Evolutionary conservation across 2,113 vertebrate genomes (phyloP).

Genomic region (Fukomys damarensis): DNA sequence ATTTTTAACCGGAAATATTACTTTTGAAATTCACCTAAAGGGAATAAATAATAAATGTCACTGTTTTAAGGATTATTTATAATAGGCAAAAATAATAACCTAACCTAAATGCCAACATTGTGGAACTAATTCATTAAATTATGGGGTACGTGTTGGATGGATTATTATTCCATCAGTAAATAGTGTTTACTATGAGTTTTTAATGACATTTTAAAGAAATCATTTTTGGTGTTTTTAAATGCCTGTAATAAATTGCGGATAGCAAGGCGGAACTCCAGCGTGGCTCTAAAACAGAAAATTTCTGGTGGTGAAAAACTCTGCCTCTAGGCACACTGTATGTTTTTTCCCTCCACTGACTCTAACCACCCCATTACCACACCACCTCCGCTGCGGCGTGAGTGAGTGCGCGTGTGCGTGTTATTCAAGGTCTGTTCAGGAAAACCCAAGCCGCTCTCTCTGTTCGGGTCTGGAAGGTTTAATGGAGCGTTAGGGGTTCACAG

Average conservation of each 20-base stretch:
- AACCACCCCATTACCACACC: background rate
- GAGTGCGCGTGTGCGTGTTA: background rate
- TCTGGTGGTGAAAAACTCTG: background rate
- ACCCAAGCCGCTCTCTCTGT: background rate
- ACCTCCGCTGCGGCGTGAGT: too few species aligned
- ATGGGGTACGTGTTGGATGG: background rate
- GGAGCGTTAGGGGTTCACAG: background rate
- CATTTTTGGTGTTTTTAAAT: background rate
- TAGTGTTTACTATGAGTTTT: slow-evolving; percentile 14
- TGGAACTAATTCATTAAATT: background rate
- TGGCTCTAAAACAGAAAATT: slow-evolving; percentile 11
- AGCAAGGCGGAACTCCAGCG: background rate
- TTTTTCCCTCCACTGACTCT: background rate
- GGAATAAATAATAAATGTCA: background rate
- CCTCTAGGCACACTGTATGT: background rate
- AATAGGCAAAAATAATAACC: slow-evolving; percentile 45
- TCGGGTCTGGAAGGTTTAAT: background rate
- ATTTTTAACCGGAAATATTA: background rate
- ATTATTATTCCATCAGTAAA: slow-evolving; percentile 27
- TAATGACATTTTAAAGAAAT: background rate
- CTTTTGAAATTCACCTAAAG: background rate
- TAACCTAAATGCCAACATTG: background rate
- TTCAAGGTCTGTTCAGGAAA: background rate
- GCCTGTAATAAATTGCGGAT: background rate
- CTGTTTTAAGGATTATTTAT: slow-evolving; percentile 27